Percentiles rank a stretch among this genome's conserved stretches.
Conservation (phyloP, 2,888 invertebrate genomes). For the Drosophila emarginata region DNA sequence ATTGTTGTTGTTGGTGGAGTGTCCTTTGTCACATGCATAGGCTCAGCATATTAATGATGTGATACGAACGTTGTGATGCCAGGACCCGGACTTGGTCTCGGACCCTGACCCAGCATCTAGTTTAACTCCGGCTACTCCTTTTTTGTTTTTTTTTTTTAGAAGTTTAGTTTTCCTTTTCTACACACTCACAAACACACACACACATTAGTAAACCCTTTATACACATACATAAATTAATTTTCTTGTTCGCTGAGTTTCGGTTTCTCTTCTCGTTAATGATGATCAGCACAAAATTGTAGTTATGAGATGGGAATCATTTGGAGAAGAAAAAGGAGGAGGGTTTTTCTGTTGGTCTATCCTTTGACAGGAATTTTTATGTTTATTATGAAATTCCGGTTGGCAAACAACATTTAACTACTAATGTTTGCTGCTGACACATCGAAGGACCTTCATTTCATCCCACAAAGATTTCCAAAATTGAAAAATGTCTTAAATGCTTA, state of each 20-base stretch:
- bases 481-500: slow-evolving; percentile 36
- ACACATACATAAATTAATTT: slow-evolving; percentile 74
- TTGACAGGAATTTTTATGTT: slow-evolving; percentile 48
- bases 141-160: slow-evolving; percentile 19
- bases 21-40: slow-evolving; percentile 73
- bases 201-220: slow-evolving; percentile 37
- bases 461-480: slow-evolving; percentile 34
- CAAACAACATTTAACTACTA: slow-evolving; percentile 39
- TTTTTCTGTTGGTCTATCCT: slow-evolving; percentile 8
- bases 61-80: slow-evolving; percentile 67
- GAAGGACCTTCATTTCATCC: neutral
- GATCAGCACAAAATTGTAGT: slow-evolving; percentile 63
- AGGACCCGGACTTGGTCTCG: neutral
- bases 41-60: slow-evolving; percentile 76
- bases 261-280: slow-evolving; percentile 67
- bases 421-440: slow-evolving; percentile 38
- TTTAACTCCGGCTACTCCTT: slow-evolving; percentile 15
- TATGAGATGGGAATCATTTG: slow-evolving; percentile 16
- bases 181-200: slow-evolving; percentile 19
- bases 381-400: slow-evolving; percentile 62
- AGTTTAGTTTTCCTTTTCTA: slow-evolving; percentile 41
- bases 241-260: slow-evolving; percentile 71
- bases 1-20: slow-evolving; percentile 58
- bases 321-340: neutral
- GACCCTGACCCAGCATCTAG: neutral